Percentiles rank a stretch among this genome's conserved stretches.
phyloP scores from a whole-genome alignment of 1,140 invertebrate species.

The Lutraria rhynchaena region DNA sequence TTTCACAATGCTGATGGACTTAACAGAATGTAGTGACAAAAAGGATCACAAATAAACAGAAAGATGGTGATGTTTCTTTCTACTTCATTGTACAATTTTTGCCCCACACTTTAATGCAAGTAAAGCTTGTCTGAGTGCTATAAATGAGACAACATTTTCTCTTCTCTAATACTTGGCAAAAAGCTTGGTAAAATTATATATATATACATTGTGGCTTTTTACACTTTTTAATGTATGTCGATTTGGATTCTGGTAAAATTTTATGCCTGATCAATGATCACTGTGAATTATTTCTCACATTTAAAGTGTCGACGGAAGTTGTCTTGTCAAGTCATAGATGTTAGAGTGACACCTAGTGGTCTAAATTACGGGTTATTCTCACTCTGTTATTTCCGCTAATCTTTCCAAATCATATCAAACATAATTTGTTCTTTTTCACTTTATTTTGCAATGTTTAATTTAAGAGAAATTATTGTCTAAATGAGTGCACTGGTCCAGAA shows the following conservation, averaged over 20 bases:
- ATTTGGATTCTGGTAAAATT: neutral
- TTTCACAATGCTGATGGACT: too few species aligned
- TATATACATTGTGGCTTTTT: neutral
- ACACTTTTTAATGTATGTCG: constrained; percentile 9
- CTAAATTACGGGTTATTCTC: constrained; percentile 13
- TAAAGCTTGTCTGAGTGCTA: too few species aligned
- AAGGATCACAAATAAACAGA: neutral
- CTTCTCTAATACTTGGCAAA: too few species aligned
- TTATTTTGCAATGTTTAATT: constrained; percentile 58
- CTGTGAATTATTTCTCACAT: constrained; percentile 27
- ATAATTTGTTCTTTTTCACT: constrained; percentile 41
- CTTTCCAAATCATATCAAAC: constrained; percentile 34
- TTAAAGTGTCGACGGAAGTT: constrained; percentile 24
- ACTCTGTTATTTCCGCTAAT: constrained; percentile 37
- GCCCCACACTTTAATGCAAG: neutral
- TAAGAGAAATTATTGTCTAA: constrained; percentile 54
- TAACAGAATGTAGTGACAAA: neutral
- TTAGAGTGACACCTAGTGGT: constrained; percentile 26
- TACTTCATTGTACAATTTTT: neutral
- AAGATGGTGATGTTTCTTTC: neutral
- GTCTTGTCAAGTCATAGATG: constrained; percentile 1
- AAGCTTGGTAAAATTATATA: constrained; percentile 1
- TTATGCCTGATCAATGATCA: neutral
- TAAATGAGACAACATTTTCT: too few species aligned
- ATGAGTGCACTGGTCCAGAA: constrained; percentile 39